Evolutionary conservation across 2,797 vertebrate genomes (phyloP).

Genomic region (Chloroceryle amazona): DNA sequence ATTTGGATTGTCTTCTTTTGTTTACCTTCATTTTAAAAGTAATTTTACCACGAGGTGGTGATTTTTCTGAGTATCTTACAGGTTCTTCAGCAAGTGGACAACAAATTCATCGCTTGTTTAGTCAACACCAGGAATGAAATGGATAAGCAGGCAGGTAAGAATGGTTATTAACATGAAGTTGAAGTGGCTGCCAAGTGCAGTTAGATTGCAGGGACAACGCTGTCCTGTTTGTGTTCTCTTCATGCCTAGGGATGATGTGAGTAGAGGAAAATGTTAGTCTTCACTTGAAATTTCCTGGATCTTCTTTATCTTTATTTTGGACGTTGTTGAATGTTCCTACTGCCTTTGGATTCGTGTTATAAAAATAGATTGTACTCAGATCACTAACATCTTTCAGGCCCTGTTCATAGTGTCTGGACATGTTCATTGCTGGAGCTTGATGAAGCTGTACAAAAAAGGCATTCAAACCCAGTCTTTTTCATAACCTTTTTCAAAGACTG

Average conservation of each 20-base stretch:
- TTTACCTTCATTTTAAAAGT: constrained; percentile 1
- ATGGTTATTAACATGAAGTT: not conserved
- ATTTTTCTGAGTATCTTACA: constrained; percentile 76
- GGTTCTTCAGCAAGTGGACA: constrained; percentile 98
- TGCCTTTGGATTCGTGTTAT: constrained; percentile 24
- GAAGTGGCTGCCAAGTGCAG: not conserved
- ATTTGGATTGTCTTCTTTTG: not conserved
- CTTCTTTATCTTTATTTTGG: constrained; percentile 65
- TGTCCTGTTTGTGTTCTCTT: constrained; percentile 8
- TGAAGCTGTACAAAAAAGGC: constrained; percentile 45
- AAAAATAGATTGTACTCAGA: constrained; percentile 58
- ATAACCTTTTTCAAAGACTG: not conserved
- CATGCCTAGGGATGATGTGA: not conserved
- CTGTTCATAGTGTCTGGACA: constrained; percentile 6
- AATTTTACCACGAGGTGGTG: not conserved
- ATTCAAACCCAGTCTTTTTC: constrained; percentile 32
- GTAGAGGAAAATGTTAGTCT: constrained; percentile 44
- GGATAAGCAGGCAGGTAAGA: constrained; percentile 76
- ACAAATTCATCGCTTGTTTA: constrained; percentile 96
- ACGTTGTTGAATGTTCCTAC: constrained; percentile 8
- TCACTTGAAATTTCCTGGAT: constrained; percentile 56
- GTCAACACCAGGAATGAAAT: constrained; percentile 86
- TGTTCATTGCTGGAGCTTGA: not conserved
- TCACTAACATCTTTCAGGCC: constrained; percentile 31
- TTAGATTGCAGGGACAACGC: not conserved